Percentiles rank a stretch among this genome's conserved stretches.
phyloP scores from a whole-genome alignment of 30 jellyfish, hydroid and myxozoan species.

The Aurelia sp. region DNA sequence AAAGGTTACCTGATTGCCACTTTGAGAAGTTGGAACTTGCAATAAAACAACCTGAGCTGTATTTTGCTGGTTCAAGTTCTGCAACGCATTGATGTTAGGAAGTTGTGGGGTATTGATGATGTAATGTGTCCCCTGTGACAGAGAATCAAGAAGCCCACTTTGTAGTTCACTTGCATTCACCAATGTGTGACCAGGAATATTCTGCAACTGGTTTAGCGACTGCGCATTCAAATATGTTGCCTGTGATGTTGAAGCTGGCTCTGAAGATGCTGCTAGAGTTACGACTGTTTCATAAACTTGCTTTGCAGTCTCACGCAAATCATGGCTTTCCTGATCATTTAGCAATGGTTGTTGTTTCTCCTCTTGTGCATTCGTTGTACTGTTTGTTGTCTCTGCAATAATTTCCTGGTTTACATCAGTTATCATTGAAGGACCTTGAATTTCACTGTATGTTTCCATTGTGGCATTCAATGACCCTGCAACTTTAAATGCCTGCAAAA shows the following conservation, averaged over 20 bases:
- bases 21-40: conserved; percentile 60
- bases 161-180: conserved; percentile 29
- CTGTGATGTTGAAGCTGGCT: conserved; percentile 6
- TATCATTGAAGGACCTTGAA: neutral
- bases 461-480: neutral
- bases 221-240: conserved; percentile 44
- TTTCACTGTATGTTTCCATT: neutral
- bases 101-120: conserved; percentile 37
- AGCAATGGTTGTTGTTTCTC: neutral
- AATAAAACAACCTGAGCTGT: conserved; percentile 35
- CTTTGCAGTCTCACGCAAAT: conserved; percentile 3
- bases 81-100: conserved; percentile 26
- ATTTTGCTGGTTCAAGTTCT: conserved; percentile 43
- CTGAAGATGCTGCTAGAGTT: conserved; percentile 30
- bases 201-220: conserved; percentile 22
- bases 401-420: neutral
- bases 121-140: conserved; percentile 47
- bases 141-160: conserved; percentile 17
- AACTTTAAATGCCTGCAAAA: neutral
- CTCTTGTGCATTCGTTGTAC: neutral
- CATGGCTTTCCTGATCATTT: neutral
- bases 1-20: conserved; percentile 19
- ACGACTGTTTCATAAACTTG: conserved; percentile 10
- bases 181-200: conserved; percentile 35
- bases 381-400: neutral